Base-by-base conservation (phyloP, 2,888 invertebrate genomes). In the Zygothrica quintamaculata region DNA sequence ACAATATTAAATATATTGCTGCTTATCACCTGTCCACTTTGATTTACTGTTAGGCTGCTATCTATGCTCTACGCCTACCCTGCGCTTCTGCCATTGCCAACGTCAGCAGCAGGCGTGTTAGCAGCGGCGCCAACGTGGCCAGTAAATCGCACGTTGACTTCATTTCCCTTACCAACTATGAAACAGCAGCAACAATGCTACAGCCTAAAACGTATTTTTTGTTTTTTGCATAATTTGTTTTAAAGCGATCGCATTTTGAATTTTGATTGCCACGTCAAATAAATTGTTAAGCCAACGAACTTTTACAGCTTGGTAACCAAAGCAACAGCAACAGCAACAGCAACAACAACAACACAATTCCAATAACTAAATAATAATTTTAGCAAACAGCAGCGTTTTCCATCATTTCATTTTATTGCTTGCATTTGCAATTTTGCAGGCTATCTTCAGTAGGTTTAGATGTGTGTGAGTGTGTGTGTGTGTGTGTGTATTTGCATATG, bases 91-190 rank as follows among this genome's bases (percentile, higher is more conserved):
- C 50, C 18, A 22, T 62, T 75, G 75, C 59, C 81, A 75, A 82
- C 81, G 80, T 85, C 81, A 79, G 74, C 81, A 79, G 74, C 84
- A 67, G 31, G 37, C 18, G 12, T 16, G n/a, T 25, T 31, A 52
- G 39, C 46, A 74, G 65, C 68, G 66, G 44, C 58, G 59, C 39
- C 79, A 85, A 79, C 85, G 81, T 81, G 81, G 81, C 81, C 60
- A 36, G 46, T 58, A 33, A 72, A 69, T 58, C 48, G 65, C 61
- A 67, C 74, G 67, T 76, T 37, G 47, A 22, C 18, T 29, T n/a
- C n/a, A 5, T 29, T 40, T 43, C n/a, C n/a, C n/a, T 15, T 36
- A 8, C 9, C 42, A 31, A 58, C 65, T 40, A 55, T 26, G 13
- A 55, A 36, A 6, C 22, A 50, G 13, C 13, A 50, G 4, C 15